Percentiles rank a stretch among this genome's conserved stretches.
Evolutionary conservation across 2,888 invertebrate species (phyloP).

Genomic region (Sarcophaga rosellei): DNA sequence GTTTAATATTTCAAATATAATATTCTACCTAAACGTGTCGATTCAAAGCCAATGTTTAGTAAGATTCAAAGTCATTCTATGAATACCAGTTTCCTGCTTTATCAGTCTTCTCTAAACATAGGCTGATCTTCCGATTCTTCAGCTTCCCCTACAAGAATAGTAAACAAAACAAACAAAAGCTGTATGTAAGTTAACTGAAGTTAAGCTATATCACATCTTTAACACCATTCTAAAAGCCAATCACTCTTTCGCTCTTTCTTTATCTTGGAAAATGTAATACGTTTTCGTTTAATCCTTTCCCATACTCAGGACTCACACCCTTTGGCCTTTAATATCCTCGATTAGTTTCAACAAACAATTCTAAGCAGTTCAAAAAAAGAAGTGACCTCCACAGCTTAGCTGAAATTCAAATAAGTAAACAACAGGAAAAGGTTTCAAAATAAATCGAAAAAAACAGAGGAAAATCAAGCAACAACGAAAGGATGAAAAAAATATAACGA

Average conservation of each 20-base stretch:
- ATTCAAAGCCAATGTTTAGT: too few species aligned
- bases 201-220: too few species aligned
- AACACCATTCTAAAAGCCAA: background rate
- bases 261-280: background rate
- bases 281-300: slow-evolving; percentile 24
- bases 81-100: too few species aligned
- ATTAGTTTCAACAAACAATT: slow-evolving; percentile 63
- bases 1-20: too few species aligned
- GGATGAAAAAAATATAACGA: slow-evolving; percentile 70
- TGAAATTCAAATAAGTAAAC: slow-evolving; percentile 34
- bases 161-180: too few species aligned
- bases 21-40: too few species aligned
- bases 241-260: background rate
- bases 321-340: slow-evolving; percentile 49
- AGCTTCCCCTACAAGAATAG: too few species aligned
- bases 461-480: slow-evolving; percentile 62
- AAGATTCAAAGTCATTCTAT: too few species aligned
- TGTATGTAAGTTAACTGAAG: too few species aligned
- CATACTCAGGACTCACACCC: slow-evolving; percentile 23
- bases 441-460: slow-evolving; percentile 52
- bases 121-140: too few species aligned
- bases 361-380: slow-evolving; percentile 44
- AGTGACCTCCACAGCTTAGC: slow-evolving; percentile 49
- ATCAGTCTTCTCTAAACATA: too few species aligned
- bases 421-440: slow-evolving; percentile 51